These are phyloP conservation scores for Lindbergichthys nudifrons DNA, from an alignment of 2,797 vertebrate species.

Conservation along the genomic window DNA sequence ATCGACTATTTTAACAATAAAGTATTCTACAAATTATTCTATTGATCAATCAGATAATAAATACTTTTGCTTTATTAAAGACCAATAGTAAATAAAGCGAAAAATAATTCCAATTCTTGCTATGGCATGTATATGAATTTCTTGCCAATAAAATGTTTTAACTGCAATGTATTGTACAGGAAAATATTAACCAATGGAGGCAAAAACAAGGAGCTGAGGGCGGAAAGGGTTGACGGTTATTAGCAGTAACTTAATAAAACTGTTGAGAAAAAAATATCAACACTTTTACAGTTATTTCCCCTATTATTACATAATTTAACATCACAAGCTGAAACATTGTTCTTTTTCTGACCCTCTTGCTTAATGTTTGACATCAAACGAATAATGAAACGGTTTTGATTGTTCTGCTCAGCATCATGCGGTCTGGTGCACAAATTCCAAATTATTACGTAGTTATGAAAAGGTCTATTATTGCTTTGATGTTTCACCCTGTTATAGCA, in stretches of 20 bases:
- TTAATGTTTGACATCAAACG: constrained; percentile 47
- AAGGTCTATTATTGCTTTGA: constrained; percentile 46
- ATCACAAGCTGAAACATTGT: not conserved
- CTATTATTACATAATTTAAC: constrained; percentile 38
- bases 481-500: constrained; percentile 33
- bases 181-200: constrained; percentile 22
- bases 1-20: too few species aligned
- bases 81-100: too few species aligned
- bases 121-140: not conserved
- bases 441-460: constrained; percentile 59
- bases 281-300: not conserved
- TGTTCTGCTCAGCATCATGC: constrained; percentile 58
- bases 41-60: too few species aligned
- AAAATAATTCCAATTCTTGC: not conserved
- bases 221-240: constrained; percentile 10
- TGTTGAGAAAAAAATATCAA: constrained; percentile 38
- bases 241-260: not conserved
- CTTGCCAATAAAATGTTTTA: not conserved
- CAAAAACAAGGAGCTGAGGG: not conserved
- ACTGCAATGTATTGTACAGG: not conserved
- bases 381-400: constrained; percentile 45
- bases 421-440: constrained; percentile 32
- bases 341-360: constrained; percentile 25
- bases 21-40: too few species aligned
- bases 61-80: too few species aligned